Percentiles rank a stretch among this genome's conserved stretches.
These are phyloP conservation scores for Psammodynastes pulverulentus DNA, from an alignment of 2,113 vertebrate genomes.

Conservation along the genomic window DNA sequence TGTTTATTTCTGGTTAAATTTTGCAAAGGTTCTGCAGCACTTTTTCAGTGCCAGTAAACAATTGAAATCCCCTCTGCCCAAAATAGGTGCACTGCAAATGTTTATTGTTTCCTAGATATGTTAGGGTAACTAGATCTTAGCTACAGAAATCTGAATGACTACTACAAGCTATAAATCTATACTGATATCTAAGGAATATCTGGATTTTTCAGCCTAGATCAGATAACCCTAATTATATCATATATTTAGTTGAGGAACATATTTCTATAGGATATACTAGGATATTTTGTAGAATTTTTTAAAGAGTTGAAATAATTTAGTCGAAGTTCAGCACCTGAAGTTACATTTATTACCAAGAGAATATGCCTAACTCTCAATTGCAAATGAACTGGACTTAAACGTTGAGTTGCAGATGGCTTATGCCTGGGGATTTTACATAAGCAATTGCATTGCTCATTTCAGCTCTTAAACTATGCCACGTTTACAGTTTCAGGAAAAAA, in stretches of 20 bases:
- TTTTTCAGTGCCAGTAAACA: background rate
- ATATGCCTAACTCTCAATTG: background rate
- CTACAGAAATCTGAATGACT: background rate
- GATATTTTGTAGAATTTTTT: background rate
- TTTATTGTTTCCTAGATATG: background rate
- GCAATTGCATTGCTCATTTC: slow-evolving; percentile 24
- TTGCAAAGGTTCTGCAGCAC: background rate
- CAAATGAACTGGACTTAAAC: background rate
- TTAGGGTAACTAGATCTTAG: background rate
- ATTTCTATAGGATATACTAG: background rate
- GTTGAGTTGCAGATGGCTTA: background rate
- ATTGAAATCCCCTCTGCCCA: background rate
- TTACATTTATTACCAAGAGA: background rate
- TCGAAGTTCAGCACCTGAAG: background rate
- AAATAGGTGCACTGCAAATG: background rate
- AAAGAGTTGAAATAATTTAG: background rate
- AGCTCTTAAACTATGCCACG: slow-evolving; percentile 10
- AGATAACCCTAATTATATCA: background rate
- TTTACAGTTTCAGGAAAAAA: slow-evolving; percentile 32
- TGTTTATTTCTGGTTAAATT: background rate
- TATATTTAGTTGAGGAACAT: background rate
- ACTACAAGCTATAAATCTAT: background rate
- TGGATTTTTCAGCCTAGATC: background rate
- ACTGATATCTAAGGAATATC: background rate
- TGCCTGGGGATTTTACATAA: slow-evolving; percentile 18